A percentile compares a stretch with the other conserved stretches of the same genome.
These are phyloP conservation scores for Sphecodes monilicornis DNA, from an alignment of 2,888 invertebrate species.

Conservation along the genomic window DNA sequence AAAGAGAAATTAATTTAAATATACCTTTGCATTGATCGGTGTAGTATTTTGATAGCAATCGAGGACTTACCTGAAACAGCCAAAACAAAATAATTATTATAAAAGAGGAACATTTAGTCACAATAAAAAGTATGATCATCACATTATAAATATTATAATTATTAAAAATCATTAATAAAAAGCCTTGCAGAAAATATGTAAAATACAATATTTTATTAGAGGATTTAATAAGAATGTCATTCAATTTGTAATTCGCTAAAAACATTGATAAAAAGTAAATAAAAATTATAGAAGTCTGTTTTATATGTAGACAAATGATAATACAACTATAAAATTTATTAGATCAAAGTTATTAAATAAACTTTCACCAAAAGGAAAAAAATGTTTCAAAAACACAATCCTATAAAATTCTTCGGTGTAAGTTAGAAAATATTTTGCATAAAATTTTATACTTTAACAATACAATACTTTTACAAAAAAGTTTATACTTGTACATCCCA, in stretches of 20 bases:
- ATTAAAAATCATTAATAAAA: no score
- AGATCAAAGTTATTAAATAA: no score
- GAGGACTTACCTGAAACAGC: neutral
- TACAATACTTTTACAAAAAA: no score
- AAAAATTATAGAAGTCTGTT: neutral
- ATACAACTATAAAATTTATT: no score
- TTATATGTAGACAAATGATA: no score
- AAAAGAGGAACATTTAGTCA: neutral
- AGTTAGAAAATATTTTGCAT: no score
- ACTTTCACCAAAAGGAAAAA: no score
- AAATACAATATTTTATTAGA: no score
- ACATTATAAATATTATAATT: neutral
- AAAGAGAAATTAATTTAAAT: conserved; percentile 4
- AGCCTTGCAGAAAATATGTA: neutral
- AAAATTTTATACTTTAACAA: no score
- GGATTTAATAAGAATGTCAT: neutral
- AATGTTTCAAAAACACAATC: no score
- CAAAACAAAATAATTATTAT: neutral
- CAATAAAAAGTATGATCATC: neutral
- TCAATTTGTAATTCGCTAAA: neutral
- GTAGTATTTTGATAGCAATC: neutral
- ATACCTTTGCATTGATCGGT: neutral
- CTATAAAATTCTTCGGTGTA: no score
- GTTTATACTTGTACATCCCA: no score
- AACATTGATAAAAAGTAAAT: neutral